Evolutionary conservation across 2,888 invertebrate genomes (phyloP).

Genomic region (Drosophila neotestacea): DNA sequence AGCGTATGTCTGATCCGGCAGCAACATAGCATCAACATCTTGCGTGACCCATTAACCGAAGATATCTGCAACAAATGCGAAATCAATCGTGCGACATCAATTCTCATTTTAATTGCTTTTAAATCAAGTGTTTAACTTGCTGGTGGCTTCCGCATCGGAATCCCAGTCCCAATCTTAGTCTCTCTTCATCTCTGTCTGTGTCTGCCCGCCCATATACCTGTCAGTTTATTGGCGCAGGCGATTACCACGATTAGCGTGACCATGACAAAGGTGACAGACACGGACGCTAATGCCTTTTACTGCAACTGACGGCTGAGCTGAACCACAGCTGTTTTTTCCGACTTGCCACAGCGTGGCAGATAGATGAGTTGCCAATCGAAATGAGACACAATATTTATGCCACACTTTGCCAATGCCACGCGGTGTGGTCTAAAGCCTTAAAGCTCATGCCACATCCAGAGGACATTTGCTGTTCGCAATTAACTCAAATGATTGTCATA

Average conservation of each 20-base stretch:
- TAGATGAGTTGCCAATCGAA: constrained; percentile 73
- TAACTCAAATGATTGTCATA: constrained; percentile 81
- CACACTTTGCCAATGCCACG: constrained; percentile 59
- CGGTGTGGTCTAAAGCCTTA: constrained; percentile 63
- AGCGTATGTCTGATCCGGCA: constrained; percentile 93
- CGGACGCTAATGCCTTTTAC: constrained; percentile 80
- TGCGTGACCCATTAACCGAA: constrained; percentile 63
- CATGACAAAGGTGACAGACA: constrained; percentile 82
- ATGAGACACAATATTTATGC: constrained; percentile 76
- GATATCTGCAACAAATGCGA: constrained; percentile 47
- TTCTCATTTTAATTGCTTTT: constrained; percentile 78
- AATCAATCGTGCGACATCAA: constrained; percentile 76
- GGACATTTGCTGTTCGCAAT: constrained; percentile 66
- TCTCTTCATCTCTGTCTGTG: constrained; percentile 21
- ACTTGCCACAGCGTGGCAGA: constrained; percentile 39
- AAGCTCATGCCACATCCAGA: constrained; percentile 8
- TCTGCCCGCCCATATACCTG: constrained; percentile 75
- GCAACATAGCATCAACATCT: constrained; percentile 86
- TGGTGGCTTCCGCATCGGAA: constrained; percentile 61
- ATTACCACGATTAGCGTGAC: constrained; percentile 80
- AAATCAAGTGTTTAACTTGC: constrained; percentile 65
- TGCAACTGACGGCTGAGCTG: constrained; percentile 34
- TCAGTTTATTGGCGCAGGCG: constrained; percentile 80
- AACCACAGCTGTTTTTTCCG: constrained; percentile 21
- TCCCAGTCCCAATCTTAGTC: neutral